Evolutionary conservation across 2,888 invertebrate species (phyloP).

Genomic region (Epistrophe eligans): DNA sequence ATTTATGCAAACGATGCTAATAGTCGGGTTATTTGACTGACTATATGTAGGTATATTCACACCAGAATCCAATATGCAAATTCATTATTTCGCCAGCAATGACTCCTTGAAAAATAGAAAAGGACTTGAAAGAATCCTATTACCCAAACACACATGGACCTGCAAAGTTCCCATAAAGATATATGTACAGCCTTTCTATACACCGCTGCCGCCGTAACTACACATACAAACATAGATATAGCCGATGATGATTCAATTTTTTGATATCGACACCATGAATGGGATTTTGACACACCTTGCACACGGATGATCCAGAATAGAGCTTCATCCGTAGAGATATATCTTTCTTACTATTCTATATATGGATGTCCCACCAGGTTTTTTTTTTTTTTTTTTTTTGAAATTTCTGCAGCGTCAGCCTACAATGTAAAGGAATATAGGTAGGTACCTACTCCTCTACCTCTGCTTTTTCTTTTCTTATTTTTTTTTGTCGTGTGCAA

Average conservation of each 20-base stretch:
- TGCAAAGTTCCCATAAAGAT: background rate
- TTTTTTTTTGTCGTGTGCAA: slow-evolving; percentile 30
- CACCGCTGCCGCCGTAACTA: no score
- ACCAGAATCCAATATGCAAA: slow-evolving; percentile 66
- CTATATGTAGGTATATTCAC: slow-evolving; percentile 19
- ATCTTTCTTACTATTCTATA: background rate
- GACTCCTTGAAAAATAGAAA: slow-evolving; percentile 37
- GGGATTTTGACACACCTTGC: slow-evolving; percentile 58
- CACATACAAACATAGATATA: background rate
- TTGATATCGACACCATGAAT: slow-evolving; percentile 71
- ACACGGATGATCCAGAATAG: slow-evolving; percentile 24
- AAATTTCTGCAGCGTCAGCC: slow-evolving; percentile 65
- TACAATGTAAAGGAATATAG: slow-evolving; percentile 52
- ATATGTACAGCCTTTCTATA: background rate
- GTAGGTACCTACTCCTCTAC: background rate
- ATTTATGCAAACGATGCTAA: slow-evolving; percentile 39
- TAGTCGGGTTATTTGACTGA: slow-evolving; percentile 43
- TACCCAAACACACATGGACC: slow-evolving; percentile 14
- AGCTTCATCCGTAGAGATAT: background rate
- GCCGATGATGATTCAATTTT: slow-evolving; percentile 69
- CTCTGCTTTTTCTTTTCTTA: background rate
- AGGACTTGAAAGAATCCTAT: slow-evolving; percentile 15
- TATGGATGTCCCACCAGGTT: slow-evolving; percentile 22
- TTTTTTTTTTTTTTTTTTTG: background rate
- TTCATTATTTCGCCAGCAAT: slow-evolving; percentile 53